Evolutionary conservation across 2,113 vertebrate genomes (phyloP).

Genomic region (Oxyruncus cristatus): DNA sequence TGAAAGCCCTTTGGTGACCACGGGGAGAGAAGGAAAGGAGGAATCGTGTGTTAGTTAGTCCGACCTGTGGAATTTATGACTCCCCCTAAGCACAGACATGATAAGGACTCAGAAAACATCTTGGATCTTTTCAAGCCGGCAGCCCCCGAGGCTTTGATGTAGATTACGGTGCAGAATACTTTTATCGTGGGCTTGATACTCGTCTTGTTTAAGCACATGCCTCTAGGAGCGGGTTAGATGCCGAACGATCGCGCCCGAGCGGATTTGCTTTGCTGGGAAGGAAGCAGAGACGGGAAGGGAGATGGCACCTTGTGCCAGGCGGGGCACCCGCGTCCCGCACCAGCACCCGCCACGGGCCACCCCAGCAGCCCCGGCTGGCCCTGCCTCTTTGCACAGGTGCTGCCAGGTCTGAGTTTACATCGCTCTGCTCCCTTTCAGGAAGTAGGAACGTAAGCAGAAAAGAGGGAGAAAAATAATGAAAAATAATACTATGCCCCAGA

Average conservation of each 20-base stretch:
- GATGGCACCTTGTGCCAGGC: neutral
- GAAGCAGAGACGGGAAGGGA: neutral
- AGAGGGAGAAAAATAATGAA: neutral
- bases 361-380: neutral
- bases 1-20: slow-evolving; percentile 37
- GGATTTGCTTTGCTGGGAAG: neutral
- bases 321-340: neutral
- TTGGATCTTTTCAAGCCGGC: slow-evolving; percentile 77
- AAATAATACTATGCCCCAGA: neutral
- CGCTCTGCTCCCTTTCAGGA: neutral
- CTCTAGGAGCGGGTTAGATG: slow-evolving; percentile 5
- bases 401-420: neutral
- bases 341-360: neutral
- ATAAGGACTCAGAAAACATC: slow-evolving; percentile 76
- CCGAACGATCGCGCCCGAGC: neutral
- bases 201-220: slow-evolving; percentile 57
- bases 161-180: slow-evolving; percentile 68
- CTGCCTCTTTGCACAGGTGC: neutral
- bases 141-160: slow-evolving; percentile 77
- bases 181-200: slow-evolving; percentile 63
- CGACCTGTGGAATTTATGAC: slow-evolving; percentile 80
- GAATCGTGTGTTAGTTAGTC: slow-evolving; percentile 48
- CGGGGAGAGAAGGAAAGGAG: slow-evolving; percentile 39
- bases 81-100: slow-evolving; percentile 73
- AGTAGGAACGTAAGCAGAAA: neutral